phyloP scores from a whole-genome alignment of 2,113 vertebrate species.

The Cepphus grylle region DNA sequence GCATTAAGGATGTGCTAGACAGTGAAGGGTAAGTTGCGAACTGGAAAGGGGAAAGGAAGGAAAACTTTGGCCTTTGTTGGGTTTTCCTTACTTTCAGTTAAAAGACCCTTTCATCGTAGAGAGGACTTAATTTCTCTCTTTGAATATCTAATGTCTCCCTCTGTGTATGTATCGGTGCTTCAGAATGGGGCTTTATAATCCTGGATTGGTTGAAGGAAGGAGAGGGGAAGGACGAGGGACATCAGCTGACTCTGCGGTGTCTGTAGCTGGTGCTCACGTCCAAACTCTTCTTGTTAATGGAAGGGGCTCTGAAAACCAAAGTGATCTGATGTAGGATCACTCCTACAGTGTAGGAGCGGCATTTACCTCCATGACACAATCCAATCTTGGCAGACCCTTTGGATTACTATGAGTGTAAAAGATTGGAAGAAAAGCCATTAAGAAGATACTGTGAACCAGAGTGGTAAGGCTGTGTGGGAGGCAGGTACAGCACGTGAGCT shows the following conservation, averaged over 20 bases:
- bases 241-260: neutral
- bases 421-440: neutral
- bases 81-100: neutral
- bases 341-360: neutral
- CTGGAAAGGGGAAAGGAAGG: neutral
- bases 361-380: neutral
- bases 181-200: neutral
- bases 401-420: neutral
- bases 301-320: neutral
- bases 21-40: slow-evolving; percentile 90
- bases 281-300: neutral
- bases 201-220: neutral
- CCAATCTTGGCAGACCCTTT: neutral
- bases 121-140: neutral
- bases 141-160: neutral
- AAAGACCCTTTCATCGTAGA: neutral
- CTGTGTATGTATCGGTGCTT: neutral
- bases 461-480: neutral
- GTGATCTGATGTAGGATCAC: neutral
- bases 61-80: neutral
- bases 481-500: neutral
- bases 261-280: neutral
- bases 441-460: neutral
- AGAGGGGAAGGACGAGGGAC: neutral
- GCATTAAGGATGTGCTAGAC: slow-evolving; percentile 98